A percentile compares a stretch with the other conserved stretches of the same genome.
phyloP scores from a whole-genome alignment of 37 sponge, comb jelly and placozoan genomes.

The Ianthella basta region DNA sequence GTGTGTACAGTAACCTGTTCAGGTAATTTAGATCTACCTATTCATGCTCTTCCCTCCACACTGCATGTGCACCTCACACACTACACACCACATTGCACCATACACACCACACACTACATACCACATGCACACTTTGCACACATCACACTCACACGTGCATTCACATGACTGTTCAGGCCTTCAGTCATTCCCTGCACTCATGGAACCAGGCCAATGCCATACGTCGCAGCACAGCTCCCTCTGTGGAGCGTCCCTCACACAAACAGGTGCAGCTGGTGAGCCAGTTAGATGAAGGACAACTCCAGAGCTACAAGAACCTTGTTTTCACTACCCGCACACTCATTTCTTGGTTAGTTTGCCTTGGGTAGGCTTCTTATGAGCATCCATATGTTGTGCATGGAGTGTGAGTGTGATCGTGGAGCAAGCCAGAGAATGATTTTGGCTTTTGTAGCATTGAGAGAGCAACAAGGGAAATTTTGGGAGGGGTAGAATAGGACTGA shows the following conservation, averaged over 20 bases:
- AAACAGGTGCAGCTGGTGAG: background rate
- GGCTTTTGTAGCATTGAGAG: too few relatives aligned
- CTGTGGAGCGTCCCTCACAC: background rate
- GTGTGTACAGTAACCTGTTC: too few relatives aligned
- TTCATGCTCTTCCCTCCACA: too few relatives aligned
- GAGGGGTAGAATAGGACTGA: too few relatives aligned
- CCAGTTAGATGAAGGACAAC: slow-evolving; percentile 28
- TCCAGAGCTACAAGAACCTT: slow-evolving; percentile 48
- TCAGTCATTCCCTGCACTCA: slow-evolving; percentile 64
- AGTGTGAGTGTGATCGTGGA: background rate
- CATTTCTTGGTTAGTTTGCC: slow-evolving; percentile 44
- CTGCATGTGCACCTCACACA: too few relatives aligned
- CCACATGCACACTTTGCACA: background rate
- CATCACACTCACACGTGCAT: background rate
- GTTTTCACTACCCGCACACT: slow-evolving; percentile 39
- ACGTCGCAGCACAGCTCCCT: background rate
- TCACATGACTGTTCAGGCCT: slow-evolving; percentile 45
- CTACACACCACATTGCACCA: too few relatives aligned
- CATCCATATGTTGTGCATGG: background rate
- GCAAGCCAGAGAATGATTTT: too few relatives aligned
- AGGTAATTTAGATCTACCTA: too few relatives aligned
- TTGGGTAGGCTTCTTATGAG: background rate
- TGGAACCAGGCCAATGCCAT: slow-evolving; percentile 58
- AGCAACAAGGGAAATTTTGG: too few relatives aligned
- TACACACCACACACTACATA: too few relatives aligned